Evolutionary conservation across 2,888 invertebrate genomes (phyloP), one percentile per base, ranked within the genome.

Genomic region (Willowsia nigromaculata): DNA sequence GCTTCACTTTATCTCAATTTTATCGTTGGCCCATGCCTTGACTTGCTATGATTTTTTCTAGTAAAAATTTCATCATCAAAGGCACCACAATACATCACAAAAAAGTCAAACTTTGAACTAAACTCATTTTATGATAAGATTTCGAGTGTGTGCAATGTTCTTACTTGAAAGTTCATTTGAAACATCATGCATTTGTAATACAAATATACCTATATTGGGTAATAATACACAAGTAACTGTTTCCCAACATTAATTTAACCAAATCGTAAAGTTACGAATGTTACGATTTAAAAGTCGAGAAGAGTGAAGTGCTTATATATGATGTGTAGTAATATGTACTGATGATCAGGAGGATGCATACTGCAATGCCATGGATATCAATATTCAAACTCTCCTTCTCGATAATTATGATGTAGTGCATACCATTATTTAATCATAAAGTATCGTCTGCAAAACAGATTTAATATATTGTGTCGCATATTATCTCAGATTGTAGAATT

Each of bases 61-160:
- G 13, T 43, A 43, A 13, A 6, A 43, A 13, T 43, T 43, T 9
- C 43, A 11, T 65, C 7, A 37, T 37, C 3, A 18, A 11, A 15
- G 37, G 33, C 3, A 37, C 18, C 7, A 65, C 15, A 71, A 6
- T 1, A 30, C 40, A 7, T 40, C n/a, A 71, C 22, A 71, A 71
- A 13, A 71, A 76, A 50, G 50, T 76, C 76, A 76, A 76, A 50
- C 76, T 76, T 76, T 2, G 40, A 71, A 40, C 43, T 40, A 56
- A 22, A 56, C 13, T 47, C 13, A 43, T 25, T 13, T 50, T 43
- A 7, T 50, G 0, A 7, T 13, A 0, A 15, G 76, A 50, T 76
- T 50, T 50, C n/a, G n/a, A 27, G 50, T 30, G 76, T 27, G 9
- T 76, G 18, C 25, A 47, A 74, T n/a, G n/a, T n/a, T n/a, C n/a